Evolutionary conservation across 2,113 vertebrate species (phyloP), one percentile per base, ranked within the genome.

Genomic region (Rhinoptilus africanus): DNA sequence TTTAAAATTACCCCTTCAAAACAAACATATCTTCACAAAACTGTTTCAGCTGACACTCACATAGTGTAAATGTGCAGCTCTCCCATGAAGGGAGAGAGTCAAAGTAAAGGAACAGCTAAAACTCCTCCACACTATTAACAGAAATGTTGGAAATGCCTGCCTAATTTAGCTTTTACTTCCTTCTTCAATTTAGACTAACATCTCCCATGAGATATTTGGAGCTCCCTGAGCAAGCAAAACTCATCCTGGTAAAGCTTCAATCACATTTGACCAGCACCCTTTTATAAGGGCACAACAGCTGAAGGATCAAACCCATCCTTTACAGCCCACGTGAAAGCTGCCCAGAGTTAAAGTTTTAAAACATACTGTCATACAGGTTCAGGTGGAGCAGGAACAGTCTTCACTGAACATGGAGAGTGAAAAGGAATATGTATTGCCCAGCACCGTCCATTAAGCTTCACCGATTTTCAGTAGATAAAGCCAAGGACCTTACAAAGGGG

Each of bases 131-230:
- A 24, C 88, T 96, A 95, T 88, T 92, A 89, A 93, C 80, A 95
- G 89, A 75, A 66, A 94, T 50, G 85, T 85, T 94, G 74, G 67
- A 96, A 95, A 95, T 90, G 88, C 71, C 85, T 96, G 92, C 88
- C 59, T 57, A 72, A 88, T 93, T 97, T 97, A 97, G 94, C 66
- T 92, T 85, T 92, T 73, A 91, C 74, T 96, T 96, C 92, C 93
- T 94, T 87, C 88, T 95, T 77, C 87, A 92, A 83, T 79, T 92
- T 85, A 90, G 85, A 76, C 78, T 82, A 95, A 73, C 78, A 54
- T 79, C 15, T 94, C 88, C 89, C 92, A 73, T 12, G 81, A 85
- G 86, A 60, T 79, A 94, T 41, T 37, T 79, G 30, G 71, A 88
- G 45, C 71, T 79, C 80, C 64, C 57, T 23, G 32, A 85, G 50